Evolutionary conservation across 2,888 invertebrate genomes (phyloP), one percentile per base, ranked within the genome.

Genomic region (Lingula anatina): DNA sequence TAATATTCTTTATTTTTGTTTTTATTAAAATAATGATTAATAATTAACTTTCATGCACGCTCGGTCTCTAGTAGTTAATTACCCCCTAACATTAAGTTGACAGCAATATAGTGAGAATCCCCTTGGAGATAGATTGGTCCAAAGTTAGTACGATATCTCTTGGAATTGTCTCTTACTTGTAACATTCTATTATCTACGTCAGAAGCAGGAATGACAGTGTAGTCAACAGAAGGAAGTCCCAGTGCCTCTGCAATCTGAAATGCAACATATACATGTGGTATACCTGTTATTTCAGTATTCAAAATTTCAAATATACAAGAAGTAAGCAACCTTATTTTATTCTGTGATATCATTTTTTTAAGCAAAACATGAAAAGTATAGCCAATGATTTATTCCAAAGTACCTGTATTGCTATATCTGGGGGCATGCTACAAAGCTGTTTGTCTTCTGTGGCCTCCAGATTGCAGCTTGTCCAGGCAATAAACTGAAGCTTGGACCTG

Each of bases 371-470:
- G n/a, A n/a, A n/a, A n/a, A n/a, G n/a, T n/a, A n/a, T n/a, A n/a
- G n/a, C n/a, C n/a, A n/a, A n/a, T n/a, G n/a, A n/a, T n/a, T n/a
- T n/a, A n/a, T n/a, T n/a, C n/a, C n/a, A n/a, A n/a, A n/a, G n/a
- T 46, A 71, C 70, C 64, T 71, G 68, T 39, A 70, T 69, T 20
- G 68, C 68, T 4, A 71, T 57, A 59, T 72, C 66, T 23, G 74
- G 74, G 24, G 73, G 66, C 31, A 72, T 52, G 25, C 67, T 60
- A 51, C 62, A 66, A 35, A 66, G 56, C 49, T 61, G 58, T 37
- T 55, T 55, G 40, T 61, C 57, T 7, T 44, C 39, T 39, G 51
- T 9, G 12, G 67, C 61, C 25, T 70, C 64, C 23, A 72, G 51
- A 41, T 72, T 66, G 47, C 62, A 65, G 35, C 49, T 54, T 21